Evolutionary conservation across 2,797 vertebrate species (phyloP).

Genomic region (Anguilla megastoma): DNA sequence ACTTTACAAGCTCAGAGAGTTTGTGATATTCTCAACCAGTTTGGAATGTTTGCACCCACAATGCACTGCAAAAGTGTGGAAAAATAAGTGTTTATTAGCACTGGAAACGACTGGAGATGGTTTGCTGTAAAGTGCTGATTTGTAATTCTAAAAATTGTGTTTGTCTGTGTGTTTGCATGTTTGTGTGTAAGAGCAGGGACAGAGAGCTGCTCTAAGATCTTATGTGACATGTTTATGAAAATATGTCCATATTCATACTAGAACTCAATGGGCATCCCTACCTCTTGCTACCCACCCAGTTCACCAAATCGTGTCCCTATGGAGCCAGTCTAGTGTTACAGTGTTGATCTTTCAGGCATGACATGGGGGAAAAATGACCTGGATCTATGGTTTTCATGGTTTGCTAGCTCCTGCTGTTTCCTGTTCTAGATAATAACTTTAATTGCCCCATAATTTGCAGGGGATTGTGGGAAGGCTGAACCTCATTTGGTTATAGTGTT

Average conservation of each 20-base stretch:
- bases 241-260: neutral
- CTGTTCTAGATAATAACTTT: constrained; percentile 16
- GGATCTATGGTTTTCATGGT: neutral
- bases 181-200: neutral
- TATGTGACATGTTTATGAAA: neutral
- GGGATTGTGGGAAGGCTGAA: neutral
- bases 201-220: neutral
- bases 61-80: neutral
- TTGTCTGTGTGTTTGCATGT: neutral
- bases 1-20: neutral
- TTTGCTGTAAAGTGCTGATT: neutral
- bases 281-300: neutral
- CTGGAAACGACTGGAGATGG: neutral
- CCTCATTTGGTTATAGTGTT: neutral
- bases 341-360: neutral
- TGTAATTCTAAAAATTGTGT: neutral
- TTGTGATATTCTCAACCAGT: neutral
- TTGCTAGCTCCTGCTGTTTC: neutral
- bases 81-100: neutral
- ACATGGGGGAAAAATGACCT: neutral
- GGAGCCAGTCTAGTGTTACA: neutral
- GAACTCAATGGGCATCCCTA: neutral
- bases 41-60: neutral
- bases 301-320: neutral
- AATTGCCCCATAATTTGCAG: constrained; percentile 2